These are phyloP conservation scores for Myotis davidii DNA, from an alignment of 2,113 vertebrate species.

Conservation along the genomic window DNA sequence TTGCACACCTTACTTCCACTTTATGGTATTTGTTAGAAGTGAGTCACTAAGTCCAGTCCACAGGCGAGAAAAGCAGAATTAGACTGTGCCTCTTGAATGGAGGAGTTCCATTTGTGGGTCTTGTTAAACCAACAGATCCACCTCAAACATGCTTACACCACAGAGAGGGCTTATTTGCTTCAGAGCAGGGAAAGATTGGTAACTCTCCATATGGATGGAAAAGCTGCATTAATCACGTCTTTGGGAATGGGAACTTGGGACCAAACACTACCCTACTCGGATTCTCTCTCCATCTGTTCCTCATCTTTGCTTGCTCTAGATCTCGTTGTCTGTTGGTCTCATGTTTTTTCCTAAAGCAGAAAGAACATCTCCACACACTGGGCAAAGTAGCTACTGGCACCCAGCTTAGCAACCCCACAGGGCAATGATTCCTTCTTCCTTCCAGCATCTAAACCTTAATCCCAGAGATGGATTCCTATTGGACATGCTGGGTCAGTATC, in stretches of 20 bases:
- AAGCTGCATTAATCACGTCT: background rate
- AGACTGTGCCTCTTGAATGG: background rate
- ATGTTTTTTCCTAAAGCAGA: background rate
- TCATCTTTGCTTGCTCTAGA: background rate
- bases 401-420: background rate
- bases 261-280: background rate
- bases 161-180: background rate
- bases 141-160: background rate
- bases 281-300: background rate
- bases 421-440: background rate
- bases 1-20: background rate
- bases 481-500: background rate
- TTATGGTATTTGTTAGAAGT: background rate
- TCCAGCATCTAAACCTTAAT: background rate
- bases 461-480: background rate
- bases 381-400: background rate
- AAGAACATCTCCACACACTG: background rate
- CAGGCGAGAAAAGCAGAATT: background rate
- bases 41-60: background rate
- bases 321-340: background rate
- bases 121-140: background rate
- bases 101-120: background rate
- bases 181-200: background rate
- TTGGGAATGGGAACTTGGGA: background rate
- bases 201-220: background rate